These are phyloP conservation scores for Scortum barcoo DNA, from an alignment of 2,113 vertebrate genomes.

Conservation along the genomic window DNA sequence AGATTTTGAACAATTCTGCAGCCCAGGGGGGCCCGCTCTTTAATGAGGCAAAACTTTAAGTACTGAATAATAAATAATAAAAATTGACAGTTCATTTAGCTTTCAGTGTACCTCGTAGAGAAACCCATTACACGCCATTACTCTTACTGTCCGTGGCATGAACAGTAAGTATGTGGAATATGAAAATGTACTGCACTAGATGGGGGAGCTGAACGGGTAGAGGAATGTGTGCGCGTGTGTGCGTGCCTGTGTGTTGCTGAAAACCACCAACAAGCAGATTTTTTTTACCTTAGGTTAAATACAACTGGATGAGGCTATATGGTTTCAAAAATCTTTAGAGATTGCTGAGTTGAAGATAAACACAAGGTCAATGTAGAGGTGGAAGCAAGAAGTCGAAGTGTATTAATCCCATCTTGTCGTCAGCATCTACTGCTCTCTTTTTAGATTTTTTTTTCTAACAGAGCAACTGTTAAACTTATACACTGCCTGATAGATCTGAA, in stretches of 20 bases:
- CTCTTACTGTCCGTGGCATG: conserved; percentile 93
- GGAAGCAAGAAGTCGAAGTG: neutral
- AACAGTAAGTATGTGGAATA: conserved; percentile 91
- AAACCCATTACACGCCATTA: conserved; percentile 97
- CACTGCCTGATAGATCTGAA: neutral
- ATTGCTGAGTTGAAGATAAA: neutral
- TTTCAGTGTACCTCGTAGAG: conserved; percentile 96
- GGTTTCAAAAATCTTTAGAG: neutral
- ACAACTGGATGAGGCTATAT: neutral
- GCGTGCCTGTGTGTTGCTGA: neutral
- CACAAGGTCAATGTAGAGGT: neutral
- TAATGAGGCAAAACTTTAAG: conserved; percentile 99
- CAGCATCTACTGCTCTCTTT: neutral
- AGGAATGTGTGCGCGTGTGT: neutral
- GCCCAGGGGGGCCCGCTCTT: conserved; percentile 95
- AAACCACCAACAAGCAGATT: neutral
- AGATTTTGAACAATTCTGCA: conserved; percentile 88
- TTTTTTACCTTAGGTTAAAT: conserved; percentile 9
- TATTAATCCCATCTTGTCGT: neutral
- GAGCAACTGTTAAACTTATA: neutral
- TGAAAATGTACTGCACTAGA: conserved; percentile 66
- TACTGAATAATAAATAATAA: conserved; percentile 99
- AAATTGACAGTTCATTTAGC: conserved; percentile 99
- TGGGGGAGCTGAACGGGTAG: conserved; percentile 44
- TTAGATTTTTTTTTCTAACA: neutral